Percentiles rank a stretch among this genome's conserved stretches.
Conservation (phyloP, 1,140 invertebrate genomes). For the Pseudomyrmex flavicornis region DNA sequence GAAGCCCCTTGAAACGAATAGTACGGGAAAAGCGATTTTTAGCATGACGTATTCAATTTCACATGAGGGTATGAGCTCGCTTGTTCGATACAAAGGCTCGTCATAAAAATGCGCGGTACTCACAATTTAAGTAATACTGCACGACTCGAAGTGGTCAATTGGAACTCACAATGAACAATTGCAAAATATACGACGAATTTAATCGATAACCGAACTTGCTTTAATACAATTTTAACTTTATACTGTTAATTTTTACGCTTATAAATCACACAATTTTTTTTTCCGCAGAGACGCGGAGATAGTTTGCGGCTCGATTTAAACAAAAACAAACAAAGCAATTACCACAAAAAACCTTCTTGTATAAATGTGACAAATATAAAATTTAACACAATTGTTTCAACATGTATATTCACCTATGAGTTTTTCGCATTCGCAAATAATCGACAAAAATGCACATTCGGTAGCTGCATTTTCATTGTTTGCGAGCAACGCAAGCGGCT, state of each 20-base stretch:
- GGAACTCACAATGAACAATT: slow-evolving; percentile 32
- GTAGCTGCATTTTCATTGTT: slow-evolving; percentile 29
- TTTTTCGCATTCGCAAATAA: slow-evolving; percentile 18
- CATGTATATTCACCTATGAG: not conserved
- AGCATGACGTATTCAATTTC: slow-evolving; percentile 48
- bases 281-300: too few relatives aligned
- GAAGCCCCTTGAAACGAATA: slow-evolving; percentile 17
- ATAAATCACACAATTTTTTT: too few relatives aligned
- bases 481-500: slow-evolving; percentile 9
- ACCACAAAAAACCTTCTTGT: not conserved
- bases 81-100: slow-evolving; percentile 40
- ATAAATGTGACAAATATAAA: slow-evolving; percentile 23
- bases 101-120: slow-evolving; percentile 30
- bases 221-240: not conserved
- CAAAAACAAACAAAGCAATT: not conserved
- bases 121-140: slow-evolving; percentile 50
- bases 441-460: slow-evolving; percentile 23
- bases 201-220: slow-evolving; percentile 17
- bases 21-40: slow-evolving; percentile 40
- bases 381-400: slow-evolving; percentile 19
- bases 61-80: slow-evolving; percentile 6
- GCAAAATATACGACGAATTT: slow-evolving; percentile 33
- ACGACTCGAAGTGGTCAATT: slow-evolving; percentile 24
- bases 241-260: not conserved
- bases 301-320: not conserved